Evolutionary conservation across 1,140 invertebrate species (phyloP).

Genomic region (Listronotus bonariensis): DNA sequence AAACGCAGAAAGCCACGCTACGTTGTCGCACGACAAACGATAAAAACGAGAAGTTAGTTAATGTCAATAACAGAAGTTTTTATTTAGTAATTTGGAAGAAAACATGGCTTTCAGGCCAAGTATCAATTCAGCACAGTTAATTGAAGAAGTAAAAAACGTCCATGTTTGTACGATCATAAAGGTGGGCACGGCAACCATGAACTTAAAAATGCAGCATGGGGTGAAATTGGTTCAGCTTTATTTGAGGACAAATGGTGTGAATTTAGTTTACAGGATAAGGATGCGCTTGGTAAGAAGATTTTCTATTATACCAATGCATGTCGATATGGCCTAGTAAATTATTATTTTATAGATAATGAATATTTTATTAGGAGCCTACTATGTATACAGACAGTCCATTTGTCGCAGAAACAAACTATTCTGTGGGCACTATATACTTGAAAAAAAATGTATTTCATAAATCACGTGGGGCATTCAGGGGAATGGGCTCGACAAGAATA

Average conservation of each 20-base stretch:
- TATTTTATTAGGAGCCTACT: too few species aligned
- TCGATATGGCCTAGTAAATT: too few species aligned
- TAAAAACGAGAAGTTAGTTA: not conserved
- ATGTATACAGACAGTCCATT: too few species aligned
- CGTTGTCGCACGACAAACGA: slow-evolving; percentile 24
- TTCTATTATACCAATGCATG: not conserved
- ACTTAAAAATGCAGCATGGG: slow-evolving; percentile 38
- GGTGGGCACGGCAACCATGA: slow-evolving; percentile 24
- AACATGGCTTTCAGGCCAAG: slow-evolving; percentile 7
- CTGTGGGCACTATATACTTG: too few species aligned
- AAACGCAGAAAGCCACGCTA: not conserved
- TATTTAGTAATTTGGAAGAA: not conserved
- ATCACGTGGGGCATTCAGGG: too few species aligned
- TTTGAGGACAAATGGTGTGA: slow-evolving; percentile 33
- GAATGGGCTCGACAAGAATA: too few species aligned
- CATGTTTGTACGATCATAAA: slow-evolving; percentile 38
- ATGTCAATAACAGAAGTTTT: not conserved
- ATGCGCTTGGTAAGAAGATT: slow-evolving; percentile 37
- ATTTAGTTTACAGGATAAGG: slow-evolving; percentile 31
- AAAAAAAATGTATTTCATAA: too few species aligned
- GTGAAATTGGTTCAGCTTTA: slow-evolving; percentile 38
- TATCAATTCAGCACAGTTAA: slow-evolving; percentile 34
- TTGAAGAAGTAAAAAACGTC: slow-evolving; percentile 45
- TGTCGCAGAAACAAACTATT: too few species aligned
- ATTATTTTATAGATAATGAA: too few species aligned